Conservation (phyloP, 2,113 vertebrate species). For the Muscicapa adusta region DNA sequence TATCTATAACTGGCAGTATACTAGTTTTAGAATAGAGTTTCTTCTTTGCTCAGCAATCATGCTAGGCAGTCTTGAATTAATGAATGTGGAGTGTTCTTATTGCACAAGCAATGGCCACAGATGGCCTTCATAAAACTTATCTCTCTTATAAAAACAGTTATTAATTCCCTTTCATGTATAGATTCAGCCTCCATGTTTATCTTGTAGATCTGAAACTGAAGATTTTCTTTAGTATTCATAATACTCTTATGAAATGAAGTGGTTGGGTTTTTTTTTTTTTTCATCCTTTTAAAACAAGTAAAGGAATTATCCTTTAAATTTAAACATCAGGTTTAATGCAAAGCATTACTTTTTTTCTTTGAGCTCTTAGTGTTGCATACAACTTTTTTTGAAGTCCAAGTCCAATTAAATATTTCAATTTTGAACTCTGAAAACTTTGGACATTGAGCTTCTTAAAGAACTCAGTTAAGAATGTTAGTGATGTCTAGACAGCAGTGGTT, state of each 20-base stretch:
- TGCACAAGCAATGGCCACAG: not conserved
- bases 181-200: accelerated
- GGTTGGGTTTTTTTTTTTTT: not conserved
- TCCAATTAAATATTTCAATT: not conserved
- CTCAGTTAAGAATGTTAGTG: not conserved
- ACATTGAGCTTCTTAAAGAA: not conserved
- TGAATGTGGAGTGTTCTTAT: accelerated
- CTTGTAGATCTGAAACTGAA: not conserved
- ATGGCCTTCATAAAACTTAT: not conserved
- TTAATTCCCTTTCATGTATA: not conserved
- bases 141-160: not conserved
- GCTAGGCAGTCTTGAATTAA: not conserved
- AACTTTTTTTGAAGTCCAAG: not conserved
- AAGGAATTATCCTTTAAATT: not conserved
- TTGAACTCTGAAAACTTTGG: not conserved
- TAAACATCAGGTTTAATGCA: not conserved
- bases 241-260: not conserved
- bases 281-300: not conserved
- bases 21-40: not conserved
- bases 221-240: not conserved
- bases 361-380: not conserved
- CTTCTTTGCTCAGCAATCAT: not conserved
- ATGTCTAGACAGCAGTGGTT: not conserved
- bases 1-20: not conserved
- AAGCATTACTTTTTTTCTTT: not conserved